Evolutionary conservation across 2,888 invertebrate species (phyloP).

Genomic region (Theristus sp.): DNA sequence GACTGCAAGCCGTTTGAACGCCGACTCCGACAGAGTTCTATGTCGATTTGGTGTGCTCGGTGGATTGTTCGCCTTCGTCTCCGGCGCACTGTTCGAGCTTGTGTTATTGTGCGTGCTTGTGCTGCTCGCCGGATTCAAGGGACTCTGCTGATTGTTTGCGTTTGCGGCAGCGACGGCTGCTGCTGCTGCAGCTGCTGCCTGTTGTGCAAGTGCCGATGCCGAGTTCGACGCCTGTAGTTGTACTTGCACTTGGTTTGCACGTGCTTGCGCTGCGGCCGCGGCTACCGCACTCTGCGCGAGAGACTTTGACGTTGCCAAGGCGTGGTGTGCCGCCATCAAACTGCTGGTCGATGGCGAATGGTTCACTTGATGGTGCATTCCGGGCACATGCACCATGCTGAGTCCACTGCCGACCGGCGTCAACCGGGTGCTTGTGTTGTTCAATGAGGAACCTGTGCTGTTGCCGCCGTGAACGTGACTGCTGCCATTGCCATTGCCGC

Average conservation of each 20-base stretch:
- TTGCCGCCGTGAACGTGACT: no score
- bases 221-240: background rate
- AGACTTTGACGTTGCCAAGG: background rate
- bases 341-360: background rate
- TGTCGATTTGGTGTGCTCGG: no score
- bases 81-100: no score
- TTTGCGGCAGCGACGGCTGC: background rate
- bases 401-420: no score
- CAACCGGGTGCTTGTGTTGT: no score
- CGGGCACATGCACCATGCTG: no score
- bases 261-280: background rate
- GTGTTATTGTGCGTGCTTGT: no score
- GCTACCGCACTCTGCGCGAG: background rate
- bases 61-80: no score
- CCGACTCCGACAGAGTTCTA: no score
- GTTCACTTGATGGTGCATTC: background rate
- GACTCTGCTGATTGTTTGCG: background rate
- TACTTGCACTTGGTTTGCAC: background rate
- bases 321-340: background rate
- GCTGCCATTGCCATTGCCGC: background rate
- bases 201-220: background rate
- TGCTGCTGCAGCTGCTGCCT: background rate
- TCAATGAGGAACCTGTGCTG: no score
- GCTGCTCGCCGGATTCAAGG: background rate
- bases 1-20: no score